These are phyloP conservation scores for Leptothorax acervorum DNA, from an alignment of 2,888 invertebrate genomes.

Conservation along the genomic window DNA sequence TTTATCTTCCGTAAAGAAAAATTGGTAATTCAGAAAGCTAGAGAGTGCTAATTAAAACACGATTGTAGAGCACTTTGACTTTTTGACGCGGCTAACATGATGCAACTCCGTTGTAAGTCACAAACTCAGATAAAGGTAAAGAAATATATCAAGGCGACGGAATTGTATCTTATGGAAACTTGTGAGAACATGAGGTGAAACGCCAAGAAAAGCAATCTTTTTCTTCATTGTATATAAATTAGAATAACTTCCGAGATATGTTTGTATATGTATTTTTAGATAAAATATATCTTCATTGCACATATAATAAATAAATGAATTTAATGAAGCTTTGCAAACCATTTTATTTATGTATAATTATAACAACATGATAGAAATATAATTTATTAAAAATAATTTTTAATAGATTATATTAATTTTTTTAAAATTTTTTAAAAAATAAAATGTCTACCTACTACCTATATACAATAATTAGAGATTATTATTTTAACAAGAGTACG, in stretches of 20 bases:
- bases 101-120: constrained; percentile 34
- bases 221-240: constrained; percentile 1
- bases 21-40: constrained; percentile 11
- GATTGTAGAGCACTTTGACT: constrained; percentile 41
- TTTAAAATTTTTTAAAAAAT: background rate
- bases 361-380: background rate
- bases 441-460: background rate
- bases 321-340: background rate
- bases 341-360: background rate
- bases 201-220: background rate
- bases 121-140: constrained; percentile 30
- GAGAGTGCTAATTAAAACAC: constrained; percentile 42
- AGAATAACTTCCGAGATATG: background rate
- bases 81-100: constrained; percentile 30
- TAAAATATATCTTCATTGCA: background rate
- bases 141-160: background rate
- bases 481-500: background rate
- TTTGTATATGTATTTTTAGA: background rate
- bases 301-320: background rate
- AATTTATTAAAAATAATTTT: background rate
- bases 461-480: background rate
- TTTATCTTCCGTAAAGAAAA: constrained; percentile 10
- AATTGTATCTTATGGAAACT: constrained; percentile 40
- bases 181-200: background rate
- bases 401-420: no score